Evolutionary conservation across 2,888 invertebrate species (phyloP).

Genomic region (Meteorus cinctellus): DNA sequence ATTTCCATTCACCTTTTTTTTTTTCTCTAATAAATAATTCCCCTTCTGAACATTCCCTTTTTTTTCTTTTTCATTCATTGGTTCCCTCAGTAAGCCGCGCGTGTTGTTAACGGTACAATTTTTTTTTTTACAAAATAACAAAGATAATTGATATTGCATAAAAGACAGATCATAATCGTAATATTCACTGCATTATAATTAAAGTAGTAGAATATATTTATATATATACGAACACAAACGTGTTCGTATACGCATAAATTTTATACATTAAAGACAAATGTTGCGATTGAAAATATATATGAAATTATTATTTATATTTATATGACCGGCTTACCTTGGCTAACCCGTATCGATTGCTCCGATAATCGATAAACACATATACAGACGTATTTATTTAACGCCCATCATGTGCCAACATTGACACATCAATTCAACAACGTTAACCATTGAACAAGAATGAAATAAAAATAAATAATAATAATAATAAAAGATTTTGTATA

Average conservation of each 20-base stretch:
- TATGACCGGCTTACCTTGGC: conserved; percentile 70
- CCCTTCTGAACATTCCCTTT: no score
- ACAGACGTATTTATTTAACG: conserved; percentile 43
- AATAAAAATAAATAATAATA: conserved; percentile 13
- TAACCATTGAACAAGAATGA: not conserved
- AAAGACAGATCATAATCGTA: conserved; percentile 56
- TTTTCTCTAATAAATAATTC: no score
- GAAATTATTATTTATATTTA: conserved; percentile 44
- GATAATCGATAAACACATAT: conserved; percentile 66
- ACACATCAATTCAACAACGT: not conserved
- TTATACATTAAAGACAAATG: not conserved
- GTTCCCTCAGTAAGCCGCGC: no score
- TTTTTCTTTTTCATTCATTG: no score
- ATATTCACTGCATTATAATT: conserved; percentile 16
- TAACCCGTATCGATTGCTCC: conserved; percentile 66
- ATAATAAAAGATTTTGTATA: not conserved
- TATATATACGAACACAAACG: not conserved
- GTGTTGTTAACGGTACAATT: conserved; percentile 47
- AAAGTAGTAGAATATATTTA: not conserved
- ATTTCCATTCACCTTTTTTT: no score
- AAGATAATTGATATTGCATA: conserved; percentile 63
- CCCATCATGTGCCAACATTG: conserved; percentile 26
- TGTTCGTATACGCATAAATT: not conserved
- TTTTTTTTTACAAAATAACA: conserved; percentile 46
- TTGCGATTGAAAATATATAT: not conserved